These are phyloP conservation scores for Stegodyphus dumicola DNA, from an alignment of 1,140 invertebrate species.

Conservation along the genomic window DNA sequence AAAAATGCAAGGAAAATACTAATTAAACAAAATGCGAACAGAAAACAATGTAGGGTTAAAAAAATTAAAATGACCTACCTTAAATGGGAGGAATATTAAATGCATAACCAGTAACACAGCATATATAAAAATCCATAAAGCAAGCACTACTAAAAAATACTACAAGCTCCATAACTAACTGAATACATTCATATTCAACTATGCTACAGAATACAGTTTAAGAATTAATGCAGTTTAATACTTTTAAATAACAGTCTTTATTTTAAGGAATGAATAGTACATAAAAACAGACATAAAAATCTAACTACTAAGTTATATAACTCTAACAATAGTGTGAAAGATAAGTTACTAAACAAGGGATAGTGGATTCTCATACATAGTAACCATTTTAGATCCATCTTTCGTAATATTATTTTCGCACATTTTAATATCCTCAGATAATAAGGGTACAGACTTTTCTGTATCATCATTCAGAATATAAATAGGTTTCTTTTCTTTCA, in stretches of 20 bases:
- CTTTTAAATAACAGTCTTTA: neutral
- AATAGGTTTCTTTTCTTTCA: neutral
- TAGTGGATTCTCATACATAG: constrained; percentile 41
- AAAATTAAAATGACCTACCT: neutral
- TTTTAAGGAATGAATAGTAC: neutral
- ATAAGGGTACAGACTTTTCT: constrained; percentile 11
- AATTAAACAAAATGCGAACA: neutral
- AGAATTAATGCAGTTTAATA: neutral
- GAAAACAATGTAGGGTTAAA: neutral
- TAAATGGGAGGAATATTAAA: neutral
- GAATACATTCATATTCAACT: neutral
- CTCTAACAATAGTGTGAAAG: neutral
- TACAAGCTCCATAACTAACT: neutral
- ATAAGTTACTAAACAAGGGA: constrained; percentile 10
- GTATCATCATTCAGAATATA: constrained; percentile 25
- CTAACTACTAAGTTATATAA: neutral
- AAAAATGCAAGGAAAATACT: neutral
- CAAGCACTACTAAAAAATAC: neutral
- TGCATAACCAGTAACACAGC: neutral
- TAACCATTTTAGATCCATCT: neutral
- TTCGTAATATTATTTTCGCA: neutral
- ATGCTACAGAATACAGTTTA: neutral
- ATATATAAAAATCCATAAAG: neutral
- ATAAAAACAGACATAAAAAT: neutral
- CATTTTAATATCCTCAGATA: neutral